A percentile compares a stretch with the other conserved stretches of the same genome.
Evolutionary conservation across 2,797 vertebrate species (phyloP).

Genomic region (Girardinus metallicus): DNA sequence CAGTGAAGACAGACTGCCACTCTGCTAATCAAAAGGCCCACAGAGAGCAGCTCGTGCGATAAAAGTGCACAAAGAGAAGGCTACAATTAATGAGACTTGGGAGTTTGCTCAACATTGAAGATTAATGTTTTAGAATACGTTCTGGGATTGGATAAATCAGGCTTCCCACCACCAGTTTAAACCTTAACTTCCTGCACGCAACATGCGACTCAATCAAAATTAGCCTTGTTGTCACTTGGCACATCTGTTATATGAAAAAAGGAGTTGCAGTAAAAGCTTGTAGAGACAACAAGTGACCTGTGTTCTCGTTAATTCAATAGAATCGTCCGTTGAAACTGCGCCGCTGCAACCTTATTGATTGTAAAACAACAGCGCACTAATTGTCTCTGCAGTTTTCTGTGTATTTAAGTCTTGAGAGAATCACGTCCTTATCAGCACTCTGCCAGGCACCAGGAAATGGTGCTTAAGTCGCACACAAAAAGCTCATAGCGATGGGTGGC

Average conservation of each 20-base stretch:
- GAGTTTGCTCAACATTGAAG: conserved; percentile 41
- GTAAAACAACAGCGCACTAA: conserved; percentile 71
- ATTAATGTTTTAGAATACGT: conserved; percentile 55
- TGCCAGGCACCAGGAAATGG: conserved; percentile 61
- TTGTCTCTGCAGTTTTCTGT: conserved; percentile 70
- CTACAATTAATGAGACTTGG: conserved; percentile 57
- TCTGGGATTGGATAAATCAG: conserved; percentile 49
- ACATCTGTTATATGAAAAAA: conserved; percentile 34
- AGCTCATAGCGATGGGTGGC: conserved; percentile 8
- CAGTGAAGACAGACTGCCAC: background rate
- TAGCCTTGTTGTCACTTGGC: conserved; percentile 40
- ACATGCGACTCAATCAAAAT: conserved; percentile 32
- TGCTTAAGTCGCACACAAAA: conserved; percentile 32
- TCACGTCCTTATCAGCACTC: conserved; percentile 65
- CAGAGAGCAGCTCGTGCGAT: conserved; percentile 20
- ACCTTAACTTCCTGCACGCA: conserved; percentile 26
- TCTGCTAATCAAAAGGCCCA: conserved; percentile 16
- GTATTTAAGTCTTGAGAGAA: conserved; percentile 68
- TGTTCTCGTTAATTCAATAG: conserved; percentile 56
- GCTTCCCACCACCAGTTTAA: conserved; percentile 32
- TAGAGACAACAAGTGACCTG: conserved; percentile 46
- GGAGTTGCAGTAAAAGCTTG: conserved; percentile 27
- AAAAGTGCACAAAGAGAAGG: conserved; percentile 21
- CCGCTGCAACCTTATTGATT: conserved; percentile 69
- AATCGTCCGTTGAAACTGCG: conserved; percentile 37